Conservation (phyloP, 2,888 invertebrate genomes). For the Chymomyza amoena region DNA sequence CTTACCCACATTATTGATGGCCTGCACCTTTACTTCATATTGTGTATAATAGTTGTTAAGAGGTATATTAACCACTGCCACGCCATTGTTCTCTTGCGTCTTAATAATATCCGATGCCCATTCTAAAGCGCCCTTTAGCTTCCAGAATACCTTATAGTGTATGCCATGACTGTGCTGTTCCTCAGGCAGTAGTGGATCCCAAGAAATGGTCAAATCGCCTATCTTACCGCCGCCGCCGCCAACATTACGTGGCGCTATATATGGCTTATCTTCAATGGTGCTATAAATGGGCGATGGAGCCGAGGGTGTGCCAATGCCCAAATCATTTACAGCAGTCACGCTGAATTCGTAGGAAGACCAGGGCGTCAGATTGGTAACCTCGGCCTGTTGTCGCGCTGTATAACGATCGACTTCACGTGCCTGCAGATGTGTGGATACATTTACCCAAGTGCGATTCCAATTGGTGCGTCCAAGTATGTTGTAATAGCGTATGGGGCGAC, state of each 20-base stretch:
- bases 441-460: constrained; percentile 90
- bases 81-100: constrained; percentile 86
- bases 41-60: constrained; percentile 88
- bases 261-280: constrained; percentile 89
- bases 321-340: constrained; percentile 90
- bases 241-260: constrained; percentile 87
- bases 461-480: constrained; percentile 90
- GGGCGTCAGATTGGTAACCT: constrained; percentile 87
- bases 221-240: constrained; percentile 97
- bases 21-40: constrained; percentile 92
- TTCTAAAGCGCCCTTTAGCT: constrained; percentile 86
- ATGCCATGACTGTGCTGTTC: constrained; percentile 94
- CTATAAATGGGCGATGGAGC: constrained; percentile 92
- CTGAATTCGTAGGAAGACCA: constrained; percentile 95
- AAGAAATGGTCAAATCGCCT: constrained; percentile 94
- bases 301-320: constrained; percentile 90
- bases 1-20: constrained; percentile 87
- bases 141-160: constrained; percentile 94
- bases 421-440: constrained; percentile 81
- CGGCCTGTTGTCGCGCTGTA: constrained; percentile 87
- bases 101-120: constrained; percentile 85
- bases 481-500: constrained; percentile 88
- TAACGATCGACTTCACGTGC: constrained; percentile 88
- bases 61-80: constrained; percentile 88
- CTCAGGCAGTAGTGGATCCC: constrained; percentile 87